These are phyloP conservation scores for Patella vulgata DNA, from an alignment of 1,140 invertebrate genomes.

Conservation along the genomic window DNA sequence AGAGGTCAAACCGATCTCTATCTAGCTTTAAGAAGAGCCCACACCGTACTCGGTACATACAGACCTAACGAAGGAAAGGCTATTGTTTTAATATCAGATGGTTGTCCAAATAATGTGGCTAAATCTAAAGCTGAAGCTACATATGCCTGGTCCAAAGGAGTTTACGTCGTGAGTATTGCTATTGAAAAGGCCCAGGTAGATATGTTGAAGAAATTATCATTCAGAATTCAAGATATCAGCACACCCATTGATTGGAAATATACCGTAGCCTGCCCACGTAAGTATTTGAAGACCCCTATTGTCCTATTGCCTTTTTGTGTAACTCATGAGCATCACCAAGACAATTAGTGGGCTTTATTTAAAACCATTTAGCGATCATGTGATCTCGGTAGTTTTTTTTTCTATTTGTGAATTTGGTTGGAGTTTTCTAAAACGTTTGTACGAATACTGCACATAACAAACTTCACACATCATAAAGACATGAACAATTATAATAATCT, in stretches of 20 bases:
- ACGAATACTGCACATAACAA: no score
- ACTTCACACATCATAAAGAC: no score
- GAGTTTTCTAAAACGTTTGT: no score
- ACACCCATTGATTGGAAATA: constrained; percentile 25
- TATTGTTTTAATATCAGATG: constrained; percentile 30
- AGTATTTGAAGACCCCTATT: constrained; percentile 1
- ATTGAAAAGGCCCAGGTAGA: constrained; percentile 4
- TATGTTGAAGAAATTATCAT: constrained; percentile 17
- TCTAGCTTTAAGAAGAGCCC: not conserved
- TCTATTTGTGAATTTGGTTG: no score
- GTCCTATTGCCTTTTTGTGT: no score
- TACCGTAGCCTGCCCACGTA: constrained; percentile 29
- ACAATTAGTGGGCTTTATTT: no score
- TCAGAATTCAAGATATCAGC: constrained; percentile 16
- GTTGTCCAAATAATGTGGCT: constrained; percentile 12
- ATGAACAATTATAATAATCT: no score
- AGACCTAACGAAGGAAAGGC: constrained; percentile 14
- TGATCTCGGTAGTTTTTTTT: no score
- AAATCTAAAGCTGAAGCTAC: constrained; percentile 10
- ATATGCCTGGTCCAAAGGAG: not conserved
- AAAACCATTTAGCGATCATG: no score
- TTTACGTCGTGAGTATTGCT: constrained; percentile 7
- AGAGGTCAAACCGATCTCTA: not conserved
- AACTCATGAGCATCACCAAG: no score
- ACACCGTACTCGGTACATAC: not conserved